Evolutionary conservation across 2,113 vertebrate species (phyloP), one percentile per base, ranked within the genome.

Genomic region (Spilogale gracilis): DNA sequence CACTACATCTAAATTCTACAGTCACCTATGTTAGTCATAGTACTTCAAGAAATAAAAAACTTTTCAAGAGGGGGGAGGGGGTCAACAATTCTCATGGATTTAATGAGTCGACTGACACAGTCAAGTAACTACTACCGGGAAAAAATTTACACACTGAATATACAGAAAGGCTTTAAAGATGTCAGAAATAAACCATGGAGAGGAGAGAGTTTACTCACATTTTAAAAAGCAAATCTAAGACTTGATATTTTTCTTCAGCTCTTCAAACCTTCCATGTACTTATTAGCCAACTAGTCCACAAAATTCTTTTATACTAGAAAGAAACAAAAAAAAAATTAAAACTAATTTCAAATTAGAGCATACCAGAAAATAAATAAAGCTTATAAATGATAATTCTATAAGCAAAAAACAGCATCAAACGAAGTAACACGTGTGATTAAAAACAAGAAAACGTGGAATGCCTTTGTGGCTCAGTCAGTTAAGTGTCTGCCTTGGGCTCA

Each of bases 131-230:
- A 89, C 54, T n/a, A 61, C 16, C n/a, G 63, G 50, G 65, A 38
- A 90, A 90, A 88, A n/a, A 69, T 50, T 52, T 50, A 88, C 5
- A 93, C 32, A 67, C 23, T 13, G 11, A 88, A 25, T 5, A 45
- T 45, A 48, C 32, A 27, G 38, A 97, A 61, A 61, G 82, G 54
- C 56, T 93, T 80, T 0, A 93, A 63, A n/a, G 80, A 86, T 27
- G 86, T 16, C 32, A 90, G 23, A 2, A 4, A 97, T n/a, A 74
- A 54, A 21, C 1, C 11, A 32, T 2, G 61, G n/a, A 10, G 9
- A 74, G 6, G 16, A 12, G 30, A 38, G 3, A 84, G 73, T 97
- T 88, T 91, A 98, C 98, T 98, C 88, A 98, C 98, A 61, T 94
- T 97, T 60, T 56, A 43, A 96, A 71, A 93, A 92, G 43, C 43